phyloP scores from a whole-genome alignment of 2,888 invertebrate species.

The Nudaria mundana region DNA sequence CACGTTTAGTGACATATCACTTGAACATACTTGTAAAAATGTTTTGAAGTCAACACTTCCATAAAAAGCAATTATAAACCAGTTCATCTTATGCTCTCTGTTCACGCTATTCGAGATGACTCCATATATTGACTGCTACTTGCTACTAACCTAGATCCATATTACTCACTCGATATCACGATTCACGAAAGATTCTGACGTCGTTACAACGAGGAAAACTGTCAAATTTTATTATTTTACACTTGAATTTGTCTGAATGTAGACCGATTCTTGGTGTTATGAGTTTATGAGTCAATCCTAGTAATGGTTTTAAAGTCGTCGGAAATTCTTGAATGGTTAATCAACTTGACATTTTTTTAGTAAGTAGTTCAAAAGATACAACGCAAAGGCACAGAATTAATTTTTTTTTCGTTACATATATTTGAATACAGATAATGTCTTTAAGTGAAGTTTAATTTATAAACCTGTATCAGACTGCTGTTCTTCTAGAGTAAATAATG shows the following conservation, averaged over 20 bases:
- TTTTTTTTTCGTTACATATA: too few relatives aligned
- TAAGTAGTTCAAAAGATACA: too few relatives aligned
- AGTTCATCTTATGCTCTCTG: not conserved
- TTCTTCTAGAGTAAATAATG: too few relatives aligned
- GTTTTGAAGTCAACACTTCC: not conserved
- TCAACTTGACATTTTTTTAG: not conserved
- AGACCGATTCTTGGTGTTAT: not conserved
- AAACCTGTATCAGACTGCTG: too few relatives aligned
- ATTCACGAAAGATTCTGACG: slow-evolving; percentile 11
- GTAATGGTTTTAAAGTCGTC: not conserved
- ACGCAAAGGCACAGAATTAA: too few relatives aligned
- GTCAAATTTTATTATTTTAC: not conserved
- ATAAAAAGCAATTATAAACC: slow-evolving; percentile 6
- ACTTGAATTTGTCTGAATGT: slow-evolving; percentile 2
- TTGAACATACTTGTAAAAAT: too few relatives aligned
- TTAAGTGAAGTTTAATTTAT: too few relatives aligned
- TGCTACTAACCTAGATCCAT: slow-evolving; percentile 10
- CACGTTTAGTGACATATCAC: too few relatives aligned
- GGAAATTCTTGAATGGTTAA: not conserved
- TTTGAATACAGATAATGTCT: too few relatives aligned
- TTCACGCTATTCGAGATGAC: not conserved
- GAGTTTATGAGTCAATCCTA: not conserved
- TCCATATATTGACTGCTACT: slow-evolving; percentile 2
- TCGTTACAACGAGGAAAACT: slow-evolving; percentile 6
- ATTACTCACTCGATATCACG: slow-evolving; percentile 10